These are phyloP conservation scores for Vesta saturnalis DNA, from an alignment of 2,888 invertebrate genomes.

Conservation along the genomic window DNA sequence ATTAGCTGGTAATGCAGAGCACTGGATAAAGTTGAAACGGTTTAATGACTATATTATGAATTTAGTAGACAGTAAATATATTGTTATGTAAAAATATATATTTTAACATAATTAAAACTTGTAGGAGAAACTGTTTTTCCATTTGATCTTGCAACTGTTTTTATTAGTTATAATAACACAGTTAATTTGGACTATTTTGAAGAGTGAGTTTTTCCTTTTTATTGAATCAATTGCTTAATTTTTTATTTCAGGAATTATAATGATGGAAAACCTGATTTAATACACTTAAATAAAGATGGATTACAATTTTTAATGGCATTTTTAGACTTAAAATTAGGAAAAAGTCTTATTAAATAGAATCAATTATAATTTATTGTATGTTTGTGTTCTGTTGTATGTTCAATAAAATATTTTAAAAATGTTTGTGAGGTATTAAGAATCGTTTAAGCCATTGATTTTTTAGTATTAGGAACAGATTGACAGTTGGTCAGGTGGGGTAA, in stretches of 20 bases:
- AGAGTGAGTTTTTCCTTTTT: slow-evolving; percentile 14
- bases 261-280: slow-evolving; percentile 3
- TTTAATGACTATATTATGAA: slow-evolving; percentile 17
- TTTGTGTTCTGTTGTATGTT: too few species aligned
- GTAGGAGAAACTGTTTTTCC: slow-evolving; percentile 13
- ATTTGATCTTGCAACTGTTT: slow-evolving; percentile 24
- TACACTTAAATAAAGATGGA: slow-evolving; percentile 18
- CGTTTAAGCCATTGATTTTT: too few species aligned
- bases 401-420: too few species aligned
- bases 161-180: slow-evolving; percentile 23
- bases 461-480: too few species aligned
- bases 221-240: neutral
- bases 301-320: slow-evolving; percentile 13
- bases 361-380: too few species aligned
- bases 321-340: too few species aligned
- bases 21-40: slow-evolving; percentile 4
- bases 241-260: slow-evolving; percentile 6
- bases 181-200: slow-evolving; percentile 20
- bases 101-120: slow-evolving; percentile 3
- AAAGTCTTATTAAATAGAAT: too few species aligned
- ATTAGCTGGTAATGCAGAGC: neutral
- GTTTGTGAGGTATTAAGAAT: too few species aligned
- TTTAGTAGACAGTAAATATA: slow-evolving; percentile 8
- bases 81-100: neutral
- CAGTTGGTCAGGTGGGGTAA: too few species aligned